Conservation (phyloP, 2,113 vertebrate genomes). For the Stegostoma tigrinum region DNA sequence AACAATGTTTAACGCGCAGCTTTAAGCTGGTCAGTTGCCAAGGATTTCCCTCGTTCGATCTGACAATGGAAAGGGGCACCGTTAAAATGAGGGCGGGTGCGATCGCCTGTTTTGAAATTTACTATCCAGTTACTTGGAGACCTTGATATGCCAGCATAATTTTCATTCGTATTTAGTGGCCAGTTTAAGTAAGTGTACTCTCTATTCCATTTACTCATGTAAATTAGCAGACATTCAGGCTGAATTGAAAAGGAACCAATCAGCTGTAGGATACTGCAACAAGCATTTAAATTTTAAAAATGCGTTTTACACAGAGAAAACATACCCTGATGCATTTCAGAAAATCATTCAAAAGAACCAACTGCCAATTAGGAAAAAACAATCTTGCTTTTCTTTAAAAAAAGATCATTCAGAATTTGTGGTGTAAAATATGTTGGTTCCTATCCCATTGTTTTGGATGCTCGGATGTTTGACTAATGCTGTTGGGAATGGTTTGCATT, state of each 20-base stretch:
- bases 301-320: not conserved
- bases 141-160: not conserved
- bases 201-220: conserved; percentile 1
- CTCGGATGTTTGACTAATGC: not conserved
- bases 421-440: not conserved
- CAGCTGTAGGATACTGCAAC: not conserved
- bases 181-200: not conserved
- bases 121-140: not conserved
- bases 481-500: not conserved
- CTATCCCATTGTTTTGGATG: not conserved
- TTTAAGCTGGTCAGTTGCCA: not conserved
- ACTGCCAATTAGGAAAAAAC: not conserved
- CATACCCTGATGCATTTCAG: not conserved
- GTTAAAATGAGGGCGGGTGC: not conserved
- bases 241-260: not conserved
- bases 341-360: not conserved
- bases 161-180: not conserved
- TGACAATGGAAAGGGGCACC: not conserved
- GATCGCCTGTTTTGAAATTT: not conserved
- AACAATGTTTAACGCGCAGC: not conserved
- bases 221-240: conserved; percentile 15
- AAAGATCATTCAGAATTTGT: not conserved
- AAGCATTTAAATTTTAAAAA: not conserved
- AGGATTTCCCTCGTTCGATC: not conserved
- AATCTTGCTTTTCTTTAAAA: not conserved